Conservation (phyloP, 2,797 vertebrate species). For the Ctenopoma kingsleyae region DNA sequence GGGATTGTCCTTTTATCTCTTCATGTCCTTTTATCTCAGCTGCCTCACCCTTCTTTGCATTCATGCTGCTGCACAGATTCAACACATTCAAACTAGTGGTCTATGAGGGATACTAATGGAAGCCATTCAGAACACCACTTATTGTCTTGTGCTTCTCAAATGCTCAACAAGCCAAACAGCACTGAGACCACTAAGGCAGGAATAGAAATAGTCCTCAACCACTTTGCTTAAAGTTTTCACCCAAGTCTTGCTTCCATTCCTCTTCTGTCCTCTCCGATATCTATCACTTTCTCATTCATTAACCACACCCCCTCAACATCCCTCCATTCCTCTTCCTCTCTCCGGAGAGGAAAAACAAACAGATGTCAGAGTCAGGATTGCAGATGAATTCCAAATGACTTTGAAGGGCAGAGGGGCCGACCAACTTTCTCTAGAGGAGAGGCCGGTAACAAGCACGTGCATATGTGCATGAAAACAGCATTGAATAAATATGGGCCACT, state of each 20-base stretch:
- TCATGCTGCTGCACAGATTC: constrained; percentile 58
- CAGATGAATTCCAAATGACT: constrained; percentile 83
- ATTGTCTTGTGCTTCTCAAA: constrained; percentile 68
- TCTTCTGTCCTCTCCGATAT: constrained; percentile 68
- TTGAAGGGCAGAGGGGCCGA: constrained; percentile 79
- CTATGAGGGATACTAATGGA: constrained; percentile 72
- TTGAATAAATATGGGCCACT: constrained; percentile 50
- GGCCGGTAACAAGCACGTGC: constrained; percentile 22
- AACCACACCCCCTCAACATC: constrained; percentile 53
- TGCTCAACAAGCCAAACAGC: constrained; percentile 67
- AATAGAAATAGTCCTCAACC: constrained; percentile 47
- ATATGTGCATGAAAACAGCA: constrained; percentile 40
- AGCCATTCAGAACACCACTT: constrained; percentile 67
- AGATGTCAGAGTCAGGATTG: constrained; percentile 81
- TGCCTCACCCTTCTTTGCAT: constrained; percentile 65
- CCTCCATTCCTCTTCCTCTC: constrained; percentile 62
- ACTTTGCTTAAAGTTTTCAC: constrained; percentile 26
- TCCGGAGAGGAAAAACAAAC: constrained; percentile 80
- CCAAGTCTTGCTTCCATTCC: constrained; percentile 58
- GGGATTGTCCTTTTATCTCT: constrained; percentile 55
- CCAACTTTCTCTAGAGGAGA: constrained; percentile 75
- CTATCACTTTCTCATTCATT: constrained; percentile 75
- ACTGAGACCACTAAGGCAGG: constrained; percentile 37
- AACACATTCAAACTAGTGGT: constrained; percentile 66
- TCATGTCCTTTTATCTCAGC: constrained; percentile 54